A percentile compares a stretch with the other conserved stretches of the same genome.
These are phyloP conservation scores for Dastarcus helophoroides DNA, from an alignment of 2,888 invertebrate species.

Conservation along the genomic window DNA sequence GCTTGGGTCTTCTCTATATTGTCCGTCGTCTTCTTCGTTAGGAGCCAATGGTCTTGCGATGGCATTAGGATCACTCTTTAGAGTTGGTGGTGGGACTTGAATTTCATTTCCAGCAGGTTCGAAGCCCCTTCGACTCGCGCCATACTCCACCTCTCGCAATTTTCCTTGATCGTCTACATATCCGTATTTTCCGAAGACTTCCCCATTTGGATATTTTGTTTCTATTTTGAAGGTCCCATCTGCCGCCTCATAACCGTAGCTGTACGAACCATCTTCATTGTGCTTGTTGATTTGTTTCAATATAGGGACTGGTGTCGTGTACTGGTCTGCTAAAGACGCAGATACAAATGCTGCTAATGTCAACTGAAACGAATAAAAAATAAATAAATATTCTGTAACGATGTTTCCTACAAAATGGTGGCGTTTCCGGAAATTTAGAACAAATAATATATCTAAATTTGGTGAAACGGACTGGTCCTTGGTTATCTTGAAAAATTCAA, in stretches of 20 bases:
- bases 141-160: constrained; percentile 71
- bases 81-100: constrained; percentile 72
- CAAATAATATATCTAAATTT: too few species aligned
- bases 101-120: constrained; percentile 67
- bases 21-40: constrained; percentile 71
- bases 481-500: too few species aligned
- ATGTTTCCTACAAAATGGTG: too few species aligned
- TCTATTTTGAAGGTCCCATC: constrained; percentile 83
- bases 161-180: constrained; percentile 71
- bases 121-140: constrained; percentile 70
- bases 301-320: constrained; percentile 69
- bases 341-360: too few species aligned
- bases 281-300: constrained; percentile 75
- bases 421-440: too few species aligned
- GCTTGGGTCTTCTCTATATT: constrained; percentile 73
- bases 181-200: constrained; percentile 83
- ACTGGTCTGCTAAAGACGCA: constrained; percentile 38
- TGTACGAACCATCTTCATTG: constrained; percentile 81
- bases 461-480: too few species aligned
- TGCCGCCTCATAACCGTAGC: constrained; percentile 77
- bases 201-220: constrained; percentile 72
- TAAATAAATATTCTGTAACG: too few species aligned
- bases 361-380: too few species aligned
- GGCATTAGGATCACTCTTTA: constrained; percentile 37
- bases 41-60: constrained; percentile 38